These are phyloP conservation scores for Rhagonycha lutea DNA, from an alignment of 2,888 invertebrate species.

Conservation along the genomic window DNA sequence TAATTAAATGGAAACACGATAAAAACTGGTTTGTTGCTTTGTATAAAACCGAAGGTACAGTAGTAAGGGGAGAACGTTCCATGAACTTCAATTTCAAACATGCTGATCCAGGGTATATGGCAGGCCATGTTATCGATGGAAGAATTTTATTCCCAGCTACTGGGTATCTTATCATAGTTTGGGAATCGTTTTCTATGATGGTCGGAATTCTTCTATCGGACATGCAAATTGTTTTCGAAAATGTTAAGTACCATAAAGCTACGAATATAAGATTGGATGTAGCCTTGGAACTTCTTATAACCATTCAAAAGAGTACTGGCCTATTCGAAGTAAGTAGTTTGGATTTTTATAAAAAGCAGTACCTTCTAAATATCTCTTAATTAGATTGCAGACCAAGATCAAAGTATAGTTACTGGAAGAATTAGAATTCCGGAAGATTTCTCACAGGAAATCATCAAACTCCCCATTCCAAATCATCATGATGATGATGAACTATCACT, in stretches of 20 bases:
- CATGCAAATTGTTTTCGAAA: slow-evolving; percentile 61
- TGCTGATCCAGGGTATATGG: slow-evolving; percentile 72
- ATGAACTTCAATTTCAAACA: slow-evolving; percentile 64
- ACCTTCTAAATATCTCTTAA: not conserved
- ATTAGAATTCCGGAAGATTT: not conserved
- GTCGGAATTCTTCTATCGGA: slow-evolving; percentile 50
- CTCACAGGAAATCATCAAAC: not conserved
- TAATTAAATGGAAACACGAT: slow-evolving; percentile 88
- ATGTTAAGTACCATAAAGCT: slow-evolving; percentile 63
- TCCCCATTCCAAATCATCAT: not conserved
- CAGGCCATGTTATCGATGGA: slow-evolving; percentile 80
- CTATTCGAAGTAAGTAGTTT: slow-evolving; percentile 42
- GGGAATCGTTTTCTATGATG: slow-evolving; percentile 60
- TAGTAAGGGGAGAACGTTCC: slow-evolving; percentile 68
- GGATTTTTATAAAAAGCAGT: not conserved
- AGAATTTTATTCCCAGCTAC: slow-evolving; percentile 63
- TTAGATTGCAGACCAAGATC: not conserved
- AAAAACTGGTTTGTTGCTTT: slow-evolving; percentile 75
- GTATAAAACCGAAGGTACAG: slow-evolving; percentile 69
- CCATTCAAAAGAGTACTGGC: slow-evolving; percentile 41
- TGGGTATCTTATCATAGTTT: slow-evolving; percentile 56
- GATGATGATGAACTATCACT: not conserved
- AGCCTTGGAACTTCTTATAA: slow-evolving; percentile 34
- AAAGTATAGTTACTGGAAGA: not conserved
- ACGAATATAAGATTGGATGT: slow-evolving; percentile 58